These are phyloP conservation scores for Manis crassicaudata DNA, from an alignment of 2,797 vertebrate genomes.

Conservation along the genomic window DNA sequence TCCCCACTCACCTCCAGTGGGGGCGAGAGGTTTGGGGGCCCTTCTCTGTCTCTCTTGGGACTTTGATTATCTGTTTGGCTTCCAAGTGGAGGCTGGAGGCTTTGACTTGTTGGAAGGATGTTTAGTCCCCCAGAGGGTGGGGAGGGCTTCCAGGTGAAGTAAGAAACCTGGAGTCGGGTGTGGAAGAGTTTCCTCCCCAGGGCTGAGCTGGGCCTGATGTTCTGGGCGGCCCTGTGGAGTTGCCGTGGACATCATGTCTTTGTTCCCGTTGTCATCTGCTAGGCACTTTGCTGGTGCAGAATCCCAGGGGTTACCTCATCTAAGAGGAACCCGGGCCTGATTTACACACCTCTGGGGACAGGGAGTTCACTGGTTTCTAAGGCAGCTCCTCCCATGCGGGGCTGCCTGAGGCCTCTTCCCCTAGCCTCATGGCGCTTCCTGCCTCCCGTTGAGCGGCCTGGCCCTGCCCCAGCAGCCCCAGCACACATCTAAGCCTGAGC, in stretches of 20 bases:
- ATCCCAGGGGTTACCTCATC: background rate
- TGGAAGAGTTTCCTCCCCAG: background rate
- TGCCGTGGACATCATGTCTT: background rate
- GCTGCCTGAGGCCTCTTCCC: background rate
- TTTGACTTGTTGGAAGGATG: background rate
- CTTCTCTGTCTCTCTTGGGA: background rate
- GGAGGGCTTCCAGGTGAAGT: background rate
- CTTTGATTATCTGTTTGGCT: background rate
- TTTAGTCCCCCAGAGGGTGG: background rate
- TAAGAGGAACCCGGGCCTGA: background rate
- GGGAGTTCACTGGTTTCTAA: background rate
- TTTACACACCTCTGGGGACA: background rate
- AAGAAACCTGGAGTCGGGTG: background rate
- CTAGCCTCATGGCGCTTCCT: fast-evolving
- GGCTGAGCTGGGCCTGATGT: background rate
- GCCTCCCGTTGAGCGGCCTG: fast-evolving
- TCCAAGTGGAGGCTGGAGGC: background rate
- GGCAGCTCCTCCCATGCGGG: background rate
- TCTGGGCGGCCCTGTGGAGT: background rate
- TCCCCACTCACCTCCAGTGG: background rate
- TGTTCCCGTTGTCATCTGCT: background rate
- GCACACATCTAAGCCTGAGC: background rate
- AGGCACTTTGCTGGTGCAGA: background rate
- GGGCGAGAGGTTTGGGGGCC: background rate
- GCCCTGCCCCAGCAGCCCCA: background rate